Conservation (phyloP, 30 jellyfish, hydroid and myxozoan species). For the Aurelia aurita region DNA sequence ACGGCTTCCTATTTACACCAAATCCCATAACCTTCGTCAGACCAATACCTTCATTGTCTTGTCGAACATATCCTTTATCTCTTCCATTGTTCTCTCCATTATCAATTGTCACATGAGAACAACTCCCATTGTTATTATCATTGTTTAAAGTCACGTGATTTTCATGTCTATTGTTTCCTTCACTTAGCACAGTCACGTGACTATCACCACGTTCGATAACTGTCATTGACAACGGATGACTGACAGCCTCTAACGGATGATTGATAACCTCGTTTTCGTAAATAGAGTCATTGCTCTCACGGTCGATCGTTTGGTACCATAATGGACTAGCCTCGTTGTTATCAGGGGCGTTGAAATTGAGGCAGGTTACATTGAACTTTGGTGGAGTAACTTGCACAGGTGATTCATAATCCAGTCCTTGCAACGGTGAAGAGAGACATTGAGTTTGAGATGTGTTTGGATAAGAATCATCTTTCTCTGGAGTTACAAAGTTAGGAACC, state of each 20-base stretch:
- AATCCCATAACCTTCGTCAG: background rate
- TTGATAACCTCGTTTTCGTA: background rate
- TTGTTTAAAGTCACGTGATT: no score
- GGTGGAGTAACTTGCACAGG: slow-evolving; percentile 39
- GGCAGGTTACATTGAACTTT: slow-evolving; percentile 50
- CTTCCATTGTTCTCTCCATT: background rate
- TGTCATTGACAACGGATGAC: background rate
- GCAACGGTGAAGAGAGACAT: no score
- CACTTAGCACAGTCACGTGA: background rate
- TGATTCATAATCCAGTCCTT: background rate
- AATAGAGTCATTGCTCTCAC: background rate
- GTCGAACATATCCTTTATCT: no score
- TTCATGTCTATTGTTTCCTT: no score
- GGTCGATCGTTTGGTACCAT: slow-evolving; percentile 31
- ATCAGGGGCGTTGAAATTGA: slow-evolving; percentile 16
- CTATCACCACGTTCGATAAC: slow-evolving; percentile 22
- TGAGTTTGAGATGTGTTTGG: no score
- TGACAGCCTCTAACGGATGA: background rate
- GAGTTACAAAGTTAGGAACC: no score
- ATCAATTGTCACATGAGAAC: background rate
- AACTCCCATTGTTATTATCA: slow-evolving; percentile 1
- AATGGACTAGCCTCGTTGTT: slow-evolving; percentile 30
- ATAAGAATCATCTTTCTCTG: no score
- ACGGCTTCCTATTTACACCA: background rate
- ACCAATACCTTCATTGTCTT: no score